A percentile compares a stretch with the other conserved stretches of the same genome.
Conservation (phyloP, 2,113 vertebrate species). For the Paradoxurus hermaphroditus region DNA sequence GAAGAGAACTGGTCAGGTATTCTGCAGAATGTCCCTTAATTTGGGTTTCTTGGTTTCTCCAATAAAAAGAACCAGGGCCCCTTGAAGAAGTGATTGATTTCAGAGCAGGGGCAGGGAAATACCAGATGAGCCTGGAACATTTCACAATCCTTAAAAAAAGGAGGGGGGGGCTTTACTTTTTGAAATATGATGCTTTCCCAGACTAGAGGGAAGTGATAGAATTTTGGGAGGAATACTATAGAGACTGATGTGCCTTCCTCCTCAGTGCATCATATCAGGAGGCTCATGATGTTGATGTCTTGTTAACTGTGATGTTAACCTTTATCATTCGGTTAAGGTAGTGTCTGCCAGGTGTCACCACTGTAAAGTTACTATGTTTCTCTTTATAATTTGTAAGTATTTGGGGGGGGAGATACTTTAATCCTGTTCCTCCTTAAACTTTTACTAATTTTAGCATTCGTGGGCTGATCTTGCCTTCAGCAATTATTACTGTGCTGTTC, state of each 20-base stretch:
- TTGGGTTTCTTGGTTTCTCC: not conserved
- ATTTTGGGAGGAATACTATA: not conserved
- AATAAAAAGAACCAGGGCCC: not conserved
- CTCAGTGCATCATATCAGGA: not conserved
- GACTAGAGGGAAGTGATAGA: not conserved
- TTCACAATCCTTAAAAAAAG: not conserved
- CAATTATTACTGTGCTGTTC: not conserved
- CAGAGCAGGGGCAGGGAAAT: not conserved
- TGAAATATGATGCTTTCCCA: not conserved
- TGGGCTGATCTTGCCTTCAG: not conserved
- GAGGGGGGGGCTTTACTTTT: not conserved
- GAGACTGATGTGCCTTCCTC: not conserved
- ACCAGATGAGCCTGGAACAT: not conserved
- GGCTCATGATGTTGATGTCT: not conserved
- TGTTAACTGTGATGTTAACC: not conserved
- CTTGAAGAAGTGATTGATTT: not conserved
- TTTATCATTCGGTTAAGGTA: not conserved
- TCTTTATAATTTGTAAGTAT: not conserved
- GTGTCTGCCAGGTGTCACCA: not conserved
- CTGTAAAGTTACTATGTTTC: not conserved
- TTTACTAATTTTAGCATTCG: not conserved
- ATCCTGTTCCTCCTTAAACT: not conserved
- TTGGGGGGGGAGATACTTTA: not conserved
- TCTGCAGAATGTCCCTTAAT: not conserved
- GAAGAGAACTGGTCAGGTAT: not conserved